Conservation (phyloP, 2,113 vertebrate genomes). For the Ranitomeya imitator region DNA sequence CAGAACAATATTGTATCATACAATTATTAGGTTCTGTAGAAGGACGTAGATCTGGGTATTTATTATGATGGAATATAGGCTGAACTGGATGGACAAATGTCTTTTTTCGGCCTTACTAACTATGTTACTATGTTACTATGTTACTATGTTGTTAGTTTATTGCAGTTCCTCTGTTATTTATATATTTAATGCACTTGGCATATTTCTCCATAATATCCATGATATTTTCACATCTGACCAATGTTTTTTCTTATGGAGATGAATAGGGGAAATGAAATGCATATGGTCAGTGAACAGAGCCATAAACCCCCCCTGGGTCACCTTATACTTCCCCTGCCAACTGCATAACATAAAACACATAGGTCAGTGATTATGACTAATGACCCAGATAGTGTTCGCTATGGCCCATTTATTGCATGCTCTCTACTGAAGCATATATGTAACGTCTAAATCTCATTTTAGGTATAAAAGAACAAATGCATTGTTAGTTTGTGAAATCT, state of each 20-base stretch:
- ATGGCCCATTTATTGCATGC: slow-evolving; percentile 33
- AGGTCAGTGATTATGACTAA: slow-evolving; percentile 34
- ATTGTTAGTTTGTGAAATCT: background rate
- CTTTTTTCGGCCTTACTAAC: too few relatives aligned
- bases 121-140: too few relatives aligned
- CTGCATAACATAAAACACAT: background rate
- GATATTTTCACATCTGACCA: background rate
- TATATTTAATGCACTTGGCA: background rate
- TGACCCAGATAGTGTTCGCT: slow-evolving; percentile 30
- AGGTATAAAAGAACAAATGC: background rate
- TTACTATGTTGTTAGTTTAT: background rate
- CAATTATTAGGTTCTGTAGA: too few relatives aligned
- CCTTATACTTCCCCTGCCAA: slow-evolving; percentile 35
- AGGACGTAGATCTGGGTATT: too few relatives aligned
- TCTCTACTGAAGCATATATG: slow-evolving; percentile 47
- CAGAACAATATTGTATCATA: too few relatives aligned
- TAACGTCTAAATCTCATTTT: slow-evolving; percentile 11
- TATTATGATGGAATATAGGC: too few relatives aligned
- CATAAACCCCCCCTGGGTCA: slow-evolving; percentile 24
- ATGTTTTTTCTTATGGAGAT: background rate
- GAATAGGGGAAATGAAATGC: slow-evolving; percentile 10
- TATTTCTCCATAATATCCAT: background rate
- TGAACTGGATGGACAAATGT: too few relatives aligned
- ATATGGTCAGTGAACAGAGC: slow-evolving; percentile 13
- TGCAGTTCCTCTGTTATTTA: background rate